Percentiles rank a stretch among this genome's conserved stretches.
These are phyloP conservation scores for Lordiphosa stackelbergi DNA, from an alignment of 1,140 invertebrate species.

Conservation along the genomic window DNA sequence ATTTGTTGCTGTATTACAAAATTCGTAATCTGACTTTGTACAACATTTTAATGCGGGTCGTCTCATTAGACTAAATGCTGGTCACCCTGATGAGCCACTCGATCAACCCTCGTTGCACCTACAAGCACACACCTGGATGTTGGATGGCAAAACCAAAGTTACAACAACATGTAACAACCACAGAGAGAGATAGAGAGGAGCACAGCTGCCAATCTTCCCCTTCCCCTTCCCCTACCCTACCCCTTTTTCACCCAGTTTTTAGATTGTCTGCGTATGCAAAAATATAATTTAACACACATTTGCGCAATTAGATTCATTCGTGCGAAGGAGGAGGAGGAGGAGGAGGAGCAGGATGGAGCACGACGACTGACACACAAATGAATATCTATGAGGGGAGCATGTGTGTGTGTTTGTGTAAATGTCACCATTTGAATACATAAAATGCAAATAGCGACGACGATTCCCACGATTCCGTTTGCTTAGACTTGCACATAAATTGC, in stretches of 20 bases:
- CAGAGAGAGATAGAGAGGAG: conserved; percentile 4
- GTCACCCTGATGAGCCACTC: conserved; percentile 1
- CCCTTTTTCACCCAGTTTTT: conserved; percentile 29
- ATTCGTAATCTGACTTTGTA: conserved; percentile 7
- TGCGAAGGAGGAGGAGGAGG: conserved; percentile 42
- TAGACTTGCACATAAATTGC: conserved; percentile 62
- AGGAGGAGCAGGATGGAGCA: conserved; percentile 20
- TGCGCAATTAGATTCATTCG: conserved; percentile 75
- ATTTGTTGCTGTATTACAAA: not conserved
- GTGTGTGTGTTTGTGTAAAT: conserved; percentile 60
- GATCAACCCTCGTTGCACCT: conserved; percentile 25
- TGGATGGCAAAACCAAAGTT: conserved; percentile 33
- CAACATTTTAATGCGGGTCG: conserved; percentile 4
- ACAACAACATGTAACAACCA: conserved; percentile 21
- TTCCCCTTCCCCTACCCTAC: conserved; percentile 18
- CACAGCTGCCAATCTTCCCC: conserved; percentile 28
- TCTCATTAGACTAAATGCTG: conserved; percentile 7
- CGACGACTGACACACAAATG: conserved; percentile 63
- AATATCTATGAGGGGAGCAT: conserved; percentile 66
- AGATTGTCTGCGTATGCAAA: conserved; percentile 70
- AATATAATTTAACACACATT: conserved; percentile 75
- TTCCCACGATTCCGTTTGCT: conserved; percentile 24
- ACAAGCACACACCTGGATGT: conserved; percentile 41
- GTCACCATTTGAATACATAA: conserved; percentile 74
- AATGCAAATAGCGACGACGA: conserved; percentile 63